Evolutionary conservation across 2,797 vertebrate genomes (phyloP), one percentile per base, ranked within the genome.

Genomic region (Pampus argenteus): DNA sequence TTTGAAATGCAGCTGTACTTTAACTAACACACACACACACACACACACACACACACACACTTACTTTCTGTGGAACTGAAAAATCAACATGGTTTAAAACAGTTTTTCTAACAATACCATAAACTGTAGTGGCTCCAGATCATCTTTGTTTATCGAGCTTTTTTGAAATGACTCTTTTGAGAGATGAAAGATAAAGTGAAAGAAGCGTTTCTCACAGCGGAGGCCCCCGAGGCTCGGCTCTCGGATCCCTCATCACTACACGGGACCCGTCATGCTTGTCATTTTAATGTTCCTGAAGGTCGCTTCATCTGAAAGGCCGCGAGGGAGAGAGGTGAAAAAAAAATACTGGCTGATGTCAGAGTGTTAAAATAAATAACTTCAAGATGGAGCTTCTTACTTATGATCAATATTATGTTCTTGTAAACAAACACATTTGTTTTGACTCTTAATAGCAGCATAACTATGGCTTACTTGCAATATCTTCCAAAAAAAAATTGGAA

Each of bases 201-300:
- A 76, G 48, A 55, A 73, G 68, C 23, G 36, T 76, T 83, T 85
- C 69, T 69, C 74, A 73, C 67, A 69, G 72, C 26, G 72, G 72
- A 76, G 82, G 79, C 77, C 77, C 86, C 75, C n/a, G 60, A 86
- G 82, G 68, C 82, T 81, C 15, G 11, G 64, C 65, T 80, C 76
- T 76, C 5, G 50, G 79, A 81, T 81, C 70, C 77, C 76, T 85
- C 81, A 62, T 59, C 23, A 20, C 63, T 36, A 34, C 71, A 74
- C 70, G 66, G 76, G 74, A 63, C 78, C 74, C 74, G 63, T 87
- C 84, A 82, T 61, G 83, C 75, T 75, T 82, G 79, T 86, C 82
- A 72, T 83, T 65, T 79, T 68, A 61, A 62, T 83, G 78, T 81
- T 78, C 74, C 69, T 82, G 65, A 82, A 87, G 80, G 78, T 84